Percentiles rank a stretch among this genome's conserved stretches.
Conservation (phyloP, 2,888 invertebrate genomes). For the Tortricodes alternella region DNA sequence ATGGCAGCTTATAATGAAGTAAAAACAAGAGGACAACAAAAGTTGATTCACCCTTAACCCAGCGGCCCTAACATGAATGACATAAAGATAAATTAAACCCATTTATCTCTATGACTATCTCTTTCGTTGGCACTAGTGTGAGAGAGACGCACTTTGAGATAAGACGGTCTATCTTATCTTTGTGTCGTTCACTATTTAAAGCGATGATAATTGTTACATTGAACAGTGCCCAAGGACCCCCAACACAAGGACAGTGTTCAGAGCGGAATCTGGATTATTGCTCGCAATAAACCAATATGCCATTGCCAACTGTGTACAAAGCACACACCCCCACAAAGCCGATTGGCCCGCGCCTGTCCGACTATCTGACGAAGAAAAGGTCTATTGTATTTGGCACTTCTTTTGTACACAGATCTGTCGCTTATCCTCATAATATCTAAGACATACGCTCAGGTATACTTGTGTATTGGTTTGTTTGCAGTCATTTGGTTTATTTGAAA, state of each 20-base stretch:
- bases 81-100: no score
- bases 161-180: no score
- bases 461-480: not conserved
- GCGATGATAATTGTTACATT: no score
- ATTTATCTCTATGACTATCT: no score
- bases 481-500: not conserved
- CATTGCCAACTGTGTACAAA: conserved; percentile 45
- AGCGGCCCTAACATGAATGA: no score
- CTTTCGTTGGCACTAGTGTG: no score
- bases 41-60: no score
- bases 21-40: no score
- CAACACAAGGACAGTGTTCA: not conserved
- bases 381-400: conserved; percentile 59
- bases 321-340: conserved; percentile 64
- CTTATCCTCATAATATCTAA: conserved; percentile 41
- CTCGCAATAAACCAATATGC: conserved; percentile 42
- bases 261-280: conserved; percentile 36
- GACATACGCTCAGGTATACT: not conserved
- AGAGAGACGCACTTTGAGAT: no score
- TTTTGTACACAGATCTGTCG: conserved; percentile 51
- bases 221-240: not conserved
- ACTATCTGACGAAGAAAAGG: conserved; percentile 52
- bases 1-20: no score
- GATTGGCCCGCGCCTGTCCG: conserved; percentile 55
- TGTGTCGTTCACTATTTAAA: no score